A percentile compares a stretch with the other conserved stretches of the same genome.
Conservation (phyloP, 1,140 invertebrate genomes). For the Colletes latitarsis region DNA sequence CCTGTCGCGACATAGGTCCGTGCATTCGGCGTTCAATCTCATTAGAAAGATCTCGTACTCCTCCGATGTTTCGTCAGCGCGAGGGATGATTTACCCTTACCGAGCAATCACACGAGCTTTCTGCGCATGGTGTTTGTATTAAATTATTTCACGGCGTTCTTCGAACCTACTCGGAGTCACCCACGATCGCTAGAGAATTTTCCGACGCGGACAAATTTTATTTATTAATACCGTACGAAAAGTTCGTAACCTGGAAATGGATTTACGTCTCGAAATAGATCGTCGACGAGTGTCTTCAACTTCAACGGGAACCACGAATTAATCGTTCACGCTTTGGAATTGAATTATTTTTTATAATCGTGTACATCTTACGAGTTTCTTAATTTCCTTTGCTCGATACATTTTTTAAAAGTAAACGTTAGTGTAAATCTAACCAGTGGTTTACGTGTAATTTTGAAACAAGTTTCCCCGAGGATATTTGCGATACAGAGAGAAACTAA, state of each 20-base stretch:
- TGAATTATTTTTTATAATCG: too few relatives aligned
- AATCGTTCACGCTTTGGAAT: too few relatives aligned
- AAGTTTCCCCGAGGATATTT: too few relatives aligned
- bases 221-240: too few relatives aligned
- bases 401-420: too few relatives aligned
- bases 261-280: too few relatives aligned
- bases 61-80: not conserved
- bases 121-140: too few relatives aligned
- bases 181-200: not conserved
- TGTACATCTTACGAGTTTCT: too few relatives aligned
- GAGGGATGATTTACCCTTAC: not conserved
- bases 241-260: too few relatives aligned
- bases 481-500: not conserved
- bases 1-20: slow-evolving; percentile 19
- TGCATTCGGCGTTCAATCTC: not conserved
- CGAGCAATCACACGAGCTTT: not conserved
- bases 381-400: too few relatives aligned
- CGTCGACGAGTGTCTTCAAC: not conserved
- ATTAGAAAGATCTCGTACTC: not conserved
- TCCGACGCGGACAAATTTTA: not conserved
- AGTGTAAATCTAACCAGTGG: too few relatives aligned
- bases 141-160: not conserved
- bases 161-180: not conserved
- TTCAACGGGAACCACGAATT: not conserved
- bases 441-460: too few relatives aligned